These are phyloP conservation scores for Orchesella cincta DNA, from an alignment of 1,140 invertebrate species.

Conservation along the genomic window DNA sequence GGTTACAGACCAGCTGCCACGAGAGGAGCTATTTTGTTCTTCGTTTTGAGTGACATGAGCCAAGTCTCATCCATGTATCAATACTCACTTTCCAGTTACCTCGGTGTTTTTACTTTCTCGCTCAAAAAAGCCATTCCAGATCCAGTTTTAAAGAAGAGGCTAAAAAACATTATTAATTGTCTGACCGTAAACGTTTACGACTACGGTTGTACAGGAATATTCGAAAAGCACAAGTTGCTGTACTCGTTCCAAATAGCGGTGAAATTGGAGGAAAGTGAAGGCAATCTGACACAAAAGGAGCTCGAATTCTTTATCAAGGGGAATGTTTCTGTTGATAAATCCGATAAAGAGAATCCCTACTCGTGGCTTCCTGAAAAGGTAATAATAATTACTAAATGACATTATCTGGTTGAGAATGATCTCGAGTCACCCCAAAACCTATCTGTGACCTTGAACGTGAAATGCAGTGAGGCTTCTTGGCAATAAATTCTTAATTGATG, in stretches of 20 bases:
- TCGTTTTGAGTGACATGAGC: constrained; percentile 82
- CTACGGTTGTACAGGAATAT: constrained; percentile 85
- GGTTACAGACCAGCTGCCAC: constrained; percentile 78
- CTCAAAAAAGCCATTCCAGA: constrained; percentile 77
- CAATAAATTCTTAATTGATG: background rate
- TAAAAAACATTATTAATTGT: constrained; percentile 78
- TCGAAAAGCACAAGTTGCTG: constrained; percentile 84
- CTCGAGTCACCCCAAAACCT: background rate
- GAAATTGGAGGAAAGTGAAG: constrained; percentile 72
- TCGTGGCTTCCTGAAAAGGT: constrained; percentile 67
- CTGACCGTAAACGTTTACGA: constrained; percentile 83
- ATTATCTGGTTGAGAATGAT: too few species aligned
- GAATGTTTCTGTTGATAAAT: constrained; percentile 73
- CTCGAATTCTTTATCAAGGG: constrained; percentile 91
- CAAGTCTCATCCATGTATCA: constrained; percentile 87
- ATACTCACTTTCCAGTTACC: constrained; percentile 77
- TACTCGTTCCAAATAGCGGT: constrained; percentile 88
- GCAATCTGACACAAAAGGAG: constrained; percentile 66
- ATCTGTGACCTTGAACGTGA: background rate
- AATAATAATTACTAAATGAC: background rate
- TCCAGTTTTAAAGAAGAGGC: constrained; percentile 67
- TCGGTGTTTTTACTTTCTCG: constrained; percentile 78
- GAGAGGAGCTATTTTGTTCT: constrained; percentile 83
- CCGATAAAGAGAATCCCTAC: constrained; percentile 66
- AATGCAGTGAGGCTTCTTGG: too few species aligned